Evolutionary conservation across 1,140 invertebrate genomes (phyloP).

Genomic region (Elysia chlorotica): DNA sequence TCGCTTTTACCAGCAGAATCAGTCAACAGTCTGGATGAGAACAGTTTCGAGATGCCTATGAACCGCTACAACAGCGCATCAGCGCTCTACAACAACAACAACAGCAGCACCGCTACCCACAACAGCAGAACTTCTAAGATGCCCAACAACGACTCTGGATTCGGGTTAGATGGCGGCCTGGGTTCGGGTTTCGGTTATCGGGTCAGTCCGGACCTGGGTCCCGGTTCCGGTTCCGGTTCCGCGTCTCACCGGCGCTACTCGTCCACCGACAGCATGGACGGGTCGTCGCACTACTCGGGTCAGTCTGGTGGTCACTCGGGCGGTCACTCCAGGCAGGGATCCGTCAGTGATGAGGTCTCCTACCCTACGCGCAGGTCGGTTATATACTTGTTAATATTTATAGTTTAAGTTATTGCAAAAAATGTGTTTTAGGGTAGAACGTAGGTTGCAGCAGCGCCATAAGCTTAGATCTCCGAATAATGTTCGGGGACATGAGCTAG

Average conservation of each 20-base stretch:
- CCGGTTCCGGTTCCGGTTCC: background rate
- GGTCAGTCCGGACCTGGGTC: conserved; percentile 42
- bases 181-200: conserved; percentile 40
- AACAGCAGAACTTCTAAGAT: conserved; percentile 21
- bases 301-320: conserved; percentile 56
- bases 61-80: conserved; percentile 38
- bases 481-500: too few relatives aligned
- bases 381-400: too few relatives aligned
- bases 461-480: too few relatives aligned
- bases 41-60: conserved; percentile 32
- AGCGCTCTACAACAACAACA: conserved; percentile 33
- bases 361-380: conserved; percentile 10
- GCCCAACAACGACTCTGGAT: conserved; percentile 21
- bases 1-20: too few relatives aligned
- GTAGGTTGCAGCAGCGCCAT: too few relatives aligned
- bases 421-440: too few relatives aligned
- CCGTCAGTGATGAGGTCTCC: conserved; percentile 59
- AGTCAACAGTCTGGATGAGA: conserved; percentile 26
- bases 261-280: conserved; percentile 54
- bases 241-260: conserved; percentile 45
- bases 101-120: conserved; percentile 22
- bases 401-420: too few relatives aligned
- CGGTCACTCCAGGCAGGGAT: conserved; percentile 58
- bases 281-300: conserved; percentile 35
- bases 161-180: conserved; percentile 31